Evolutionary conservation across 2,888 invertebrate genomes (phyloP).

Genomic region (Noctuana brunneofusca): DNA sequence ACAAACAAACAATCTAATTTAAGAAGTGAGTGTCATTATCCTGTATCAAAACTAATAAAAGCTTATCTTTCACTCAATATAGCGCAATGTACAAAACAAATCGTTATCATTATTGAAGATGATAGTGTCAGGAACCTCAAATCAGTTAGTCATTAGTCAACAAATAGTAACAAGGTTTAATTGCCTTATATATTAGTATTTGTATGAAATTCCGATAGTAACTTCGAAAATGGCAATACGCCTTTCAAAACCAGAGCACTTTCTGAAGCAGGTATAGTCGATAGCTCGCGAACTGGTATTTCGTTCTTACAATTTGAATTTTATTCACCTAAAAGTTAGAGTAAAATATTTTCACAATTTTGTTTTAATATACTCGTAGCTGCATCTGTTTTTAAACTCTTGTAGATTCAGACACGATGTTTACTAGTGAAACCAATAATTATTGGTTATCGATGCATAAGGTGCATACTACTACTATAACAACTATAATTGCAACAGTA

Average conservation of each 20-base stretch:
- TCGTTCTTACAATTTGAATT: background rate
- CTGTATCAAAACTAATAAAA: slow-evolving; percentile 31
- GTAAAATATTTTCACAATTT: background rate
- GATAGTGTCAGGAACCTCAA: slow-evolving; percentile 24
- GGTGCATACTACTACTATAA: no score
- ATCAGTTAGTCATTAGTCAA: background rate
- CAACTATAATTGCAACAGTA: no score
- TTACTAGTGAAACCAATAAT: no score
- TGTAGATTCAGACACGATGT: no score
- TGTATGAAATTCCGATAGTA: background rate
- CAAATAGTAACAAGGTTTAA: slow-evolving; percentile 8
- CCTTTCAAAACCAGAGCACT: slow-evolving; percentile 1
- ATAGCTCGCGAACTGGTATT: background rate
- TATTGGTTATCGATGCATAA: no score
- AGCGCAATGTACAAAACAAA: background rate
- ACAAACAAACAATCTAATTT: slow-evolving; percentile 19
- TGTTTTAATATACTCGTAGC: no score
- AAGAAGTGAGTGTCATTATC: slow-evolving; percentile 24
- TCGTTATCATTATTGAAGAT: slow-evolving; percentile 16
- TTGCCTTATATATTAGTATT: background rate
- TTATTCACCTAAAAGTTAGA: background rate
- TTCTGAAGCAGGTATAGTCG: background rate
- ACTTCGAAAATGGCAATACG: background rate
- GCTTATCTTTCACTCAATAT: slow-evolving; percentile 22
- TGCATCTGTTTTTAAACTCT: no score